Evolutionary conservation across 1,140 invertebrate species (phyloP).

Genomic region (Diprion similis): DNA sequence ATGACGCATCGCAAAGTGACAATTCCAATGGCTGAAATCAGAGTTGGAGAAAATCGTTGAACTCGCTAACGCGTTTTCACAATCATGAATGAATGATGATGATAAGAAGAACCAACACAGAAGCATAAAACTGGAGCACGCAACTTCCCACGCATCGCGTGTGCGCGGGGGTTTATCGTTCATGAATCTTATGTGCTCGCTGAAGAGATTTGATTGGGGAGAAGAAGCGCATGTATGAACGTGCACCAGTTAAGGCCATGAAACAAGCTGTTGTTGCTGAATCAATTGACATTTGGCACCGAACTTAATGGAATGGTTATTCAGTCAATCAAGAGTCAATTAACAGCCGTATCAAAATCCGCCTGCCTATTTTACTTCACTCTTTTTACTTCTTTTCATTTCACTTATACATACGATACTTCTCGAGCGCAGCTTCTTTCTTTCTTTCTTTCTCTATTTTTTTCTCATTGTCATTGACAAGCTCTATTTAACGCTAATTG

Average conservation of each 20-base stretch:
- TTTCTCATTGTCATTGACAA: too few species aligned
- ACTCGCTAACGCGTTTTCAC: too few species aligned
- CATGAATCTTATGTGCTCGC: not conserved
- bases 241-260: not conserved
- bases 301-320: not conserved
- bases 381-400: too few species aligned
- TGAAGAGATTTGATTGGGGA: not conserved
- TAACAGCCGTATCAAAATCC: not conserved
- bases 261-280: not conserved
- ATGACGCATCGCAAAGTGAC: too few species aligned
- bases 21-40: too few species aligned
- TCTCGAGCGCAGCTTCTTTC: too few species aligned
- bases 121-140: not conserved
- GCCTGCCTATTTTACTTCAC: too few species aligned
- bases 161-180: not conserved
- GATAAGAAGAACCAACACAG: too few species aligned
- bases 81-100: too few species aligned
- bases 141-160: not conserved
- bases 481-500: not conserved
- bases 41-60: too few species aligned
- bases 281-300: slow-evolving; percentile 5
- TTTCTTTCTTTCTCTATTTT: too few species aligned
- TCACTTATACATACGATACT: too few species aligned
- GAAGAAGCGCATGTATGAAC: not conserved
- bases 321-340: not conserved